phyloP scores from a whole-genome alignment of 2,888 invertebrate genomes.

The Tridacna gigas region DNA sequence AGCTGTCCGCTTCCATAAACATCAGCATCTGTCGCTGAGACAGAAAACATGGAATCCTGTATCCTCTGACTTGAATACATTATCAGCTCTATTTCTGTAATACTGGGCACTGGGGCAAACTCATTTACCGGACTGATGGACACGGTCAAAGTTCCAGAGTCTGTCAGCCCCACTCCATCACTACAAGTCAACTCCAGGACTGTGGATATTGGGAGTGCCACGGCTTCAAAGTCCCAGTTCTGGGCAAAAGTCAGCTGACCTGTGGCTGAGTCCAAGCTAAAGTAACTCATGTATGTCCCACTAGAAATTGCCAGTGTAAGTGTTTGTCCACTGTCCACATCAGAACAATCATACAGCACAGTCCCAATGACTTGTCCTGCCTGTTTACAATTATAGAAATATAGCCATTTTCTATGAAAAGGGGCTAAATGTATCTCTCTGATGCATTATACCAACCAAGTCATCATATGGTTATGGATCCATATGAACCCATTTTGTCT shows the following conservation, averaged over 20 bases:
- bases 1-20: conserved; percentile 34
- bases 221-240: conserved; percentile 48
- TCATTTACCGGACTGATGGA: conserved; percentile 41
- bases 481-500: too few relatives aligned
- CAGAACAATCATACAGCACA: conserved; percentile 27
- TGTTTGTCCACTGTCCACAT: conserved; percentile 40
- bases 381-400: conserved; percentile 10
- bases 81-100: conserved; percentile 17
- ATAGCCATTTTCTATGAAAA: too few relatives aligned
- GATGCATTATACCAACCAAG: too few relatives aligned
- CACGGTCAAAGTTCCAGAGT: conserved; percentile 27
- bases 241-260: conserved; percentile 31
- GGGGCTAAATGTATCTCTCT: too few relatives aligned
- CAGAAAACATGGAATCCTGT: conserved; percentile 25
- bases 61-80: conserved; percentile 37
- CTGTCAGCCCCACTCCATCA: conserved; percentile 36
- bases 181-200: conserved; percentile 37
- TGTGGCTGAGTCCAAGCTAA: neutral
- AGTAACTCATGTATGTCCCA: conserved; percentile 40
- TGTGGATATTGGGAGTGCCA: conserved; percentile 24
- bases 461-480: too few relatives aligned
- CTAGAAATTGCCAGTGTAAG: conserved; percentile 26
- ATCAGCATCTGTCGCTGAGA: conserved; percentile 43
- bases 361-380: conserved; percentile 28
- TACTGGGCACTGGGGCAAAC: conserved; percentile 36